These are phyloP conservation scores for Alfaro cultratus DNA, from an alignment of 2,797 vertebrate species.

Conservation along the genomic window DNA sequence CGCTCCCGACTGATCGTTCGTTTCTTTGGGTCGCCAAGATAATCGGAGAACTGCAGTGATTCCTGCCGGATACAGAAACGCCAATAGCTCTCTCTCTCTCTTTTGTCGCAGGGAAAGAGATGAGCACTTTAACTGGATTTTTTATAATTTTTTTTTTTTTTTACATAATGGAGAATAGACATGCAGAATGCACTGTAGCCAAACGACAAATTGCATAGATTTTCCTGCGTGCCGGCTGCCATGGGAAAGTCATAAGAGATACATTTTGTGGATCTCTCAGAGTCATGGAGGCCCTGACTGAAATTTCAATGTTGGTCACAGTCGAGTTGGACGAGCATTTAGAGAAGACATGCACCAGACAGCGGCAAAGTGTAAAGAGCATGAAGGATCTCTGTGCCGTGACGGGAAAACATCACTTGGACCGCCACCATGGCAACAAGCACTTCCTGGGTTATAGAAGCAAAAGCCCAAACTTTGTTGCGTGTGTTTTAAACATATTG, in stretches of 20 bases:
- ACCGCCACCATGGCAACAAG: not conserved
- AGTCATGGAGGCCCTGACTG: not conserved
- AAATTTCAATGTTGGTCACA: not conserved
- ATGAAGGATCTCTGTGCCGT: not conserved
- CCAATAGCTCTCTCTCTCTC: not conserved
- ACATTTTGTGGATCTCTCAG: not conserved
- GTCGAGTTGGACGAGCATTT: conserved; percentile 1
- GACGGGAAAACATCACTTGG: not conserved
- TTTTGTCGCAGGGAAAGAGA: not conserved
- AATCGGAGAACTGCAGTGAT: conserved; percentile 7
- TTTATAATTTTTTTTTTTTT: not conserved
- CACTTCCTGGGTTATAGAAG: not conserved
- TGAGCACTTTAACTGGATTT: not conserved
- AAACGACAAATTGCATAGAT: conserved; percentile 6
- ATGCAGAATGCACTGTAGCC: not conserved
- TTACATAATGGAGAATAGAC: conserved; percentile 14
- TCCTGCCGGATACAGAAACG: conserved; percentile 8
- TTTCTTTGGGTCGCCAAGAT: conserved; percentile 18
- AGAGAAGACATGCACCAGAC: not conserved
- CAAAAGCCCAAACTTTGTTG: not conserved
- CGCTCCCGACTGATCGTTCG: conserved; percentile 6
- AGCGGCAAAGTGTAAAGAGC: not conserved
- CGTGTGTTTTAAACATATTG: not conserved
- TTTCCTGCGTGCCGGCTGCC: not conserved
- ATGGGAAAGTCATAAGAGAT: not conserved